Percentiles rank a stretch among this genome's conserved stretches.
Conservation (phyloP, 2,888 invertebrate species). For the Amorpha juglandis region DNA sequence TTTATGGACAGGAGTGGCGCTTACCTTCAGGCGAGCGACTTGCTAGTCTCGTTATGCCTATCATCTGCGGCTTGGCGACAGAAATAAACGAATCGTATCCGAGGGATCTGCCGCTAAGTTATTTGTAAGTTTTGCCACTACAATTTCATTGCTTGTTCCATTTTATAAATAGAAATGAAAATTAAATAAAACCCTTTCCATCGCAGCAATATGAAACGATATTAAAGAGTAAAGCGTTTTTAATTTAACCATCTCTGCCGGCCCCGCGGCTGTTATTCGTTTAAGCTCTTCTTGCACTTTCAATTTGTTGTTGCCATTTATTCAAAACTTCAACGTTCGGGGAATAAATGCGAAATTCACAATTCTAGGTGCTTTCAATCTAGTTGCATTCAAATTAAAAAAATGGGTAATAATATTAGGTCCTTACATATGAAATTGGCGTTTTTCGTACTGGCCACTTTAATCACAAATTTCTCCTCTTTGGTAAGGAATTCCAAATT, state of each 20-base stretch:
- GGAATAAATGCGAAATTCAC: neutral
- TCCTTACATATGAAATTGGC: too few relatives aligned
- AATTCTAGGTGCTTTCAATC: neutral
- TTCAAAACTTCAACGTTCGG: slow-evolving; percentile 15
- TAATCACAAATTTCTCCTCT: too few relatives aligned
- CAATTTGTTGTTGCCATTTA: slow-evolving; percentile 23
- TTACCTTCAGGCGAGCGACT: too few relatives aligned
- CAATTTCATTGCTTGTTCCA: neutral
- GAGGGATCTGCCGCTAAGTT: neutral
- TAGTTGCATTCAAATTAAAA: neutral
- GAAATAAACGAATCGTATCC: too few relatives aligned
- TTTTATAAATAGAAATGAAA: neutral
- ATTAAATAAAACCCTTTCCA: neutral
- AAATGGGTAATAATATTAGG: too few relatives aligned
- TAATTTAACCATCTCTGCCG: slow-evolving; percentile 21
- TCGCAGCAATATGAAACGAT: slow-evolving; percentile 11
- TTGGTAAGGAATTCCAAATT: too few relatives aligned
- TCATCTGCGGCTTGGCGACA: too few relatives aligned
- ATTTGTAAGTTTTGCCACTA: neutral
- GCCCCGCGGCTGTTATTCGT: neutral
- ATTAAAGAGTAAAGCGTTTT: slow-evolving; percentile 22
- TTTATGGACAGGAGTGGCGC: too few relatives aligned
- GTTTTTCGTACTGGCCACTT: too few relatives aligned
- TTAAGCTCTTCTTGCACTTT: slow-evolving; percentile 16
- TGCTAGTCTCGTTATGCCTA: too few relatives aligned